Evolutionary conservation across 2,888 invertebrate species (phyloP), one percentile per base, ranked within the genome.

Genomic region (Sinodicranocentrus sp.): DNA sequence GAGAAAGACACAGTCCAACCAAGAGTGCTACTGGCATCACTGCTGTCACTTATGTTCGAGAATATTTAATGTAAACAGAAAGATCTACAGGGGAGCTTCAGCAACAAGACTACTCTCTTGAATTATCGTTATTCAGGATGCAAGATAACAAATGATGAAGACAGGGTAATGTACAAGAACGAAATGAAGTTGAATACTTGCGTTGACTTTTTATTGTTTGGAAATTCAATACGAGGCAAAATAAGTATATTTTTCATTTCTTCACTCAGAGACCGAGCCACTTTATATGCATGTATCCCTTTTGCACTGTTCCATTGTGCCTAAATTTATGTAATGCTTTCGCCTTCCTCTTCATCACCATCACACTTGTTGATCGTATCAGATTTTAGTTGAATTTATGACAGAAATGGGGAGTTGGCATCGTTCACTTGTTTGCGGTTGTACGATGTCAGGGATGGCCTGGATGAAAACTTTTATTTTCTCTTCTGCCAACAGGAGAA

Each of bases 11-110:
- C 10, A 48, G 48, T n/a, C 10, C 52, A 21, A 52, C 23, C 39
- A 61, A 10, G 3, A 61, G 43, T n/a, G 59, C 77, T 68, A 59
- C 68, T 59, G 59, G 21, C 57, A 59, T 76, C n/a, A 1, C 25
- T 59, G 68, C 48, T 76, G 76, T 76, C 76, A 77, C 77, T 59
- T 23, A 17, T 43, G 19, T 43, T 59, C 19, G 59, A 77, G 68
- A 68, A 44, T 26, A 39, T 68, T 57, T 44, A 67, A 68, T 68
- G 68, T 54, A 77, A 77, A 77, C 59, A 57, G 67, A 17, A 10
- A 39, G 43, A 65, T 59, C 77, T 6, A 44, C 77, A 68, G 77
- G 77, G 77, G 59, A 39, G 57, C 77, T 25, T 77, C 43, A 77
- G 26, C 68, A 43, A 59, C 68, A 68, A 57, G 44, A 15, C 26